Conservation (phyloP, 2,888 invertebrate species). For the Drosophila yooni region DNA sequence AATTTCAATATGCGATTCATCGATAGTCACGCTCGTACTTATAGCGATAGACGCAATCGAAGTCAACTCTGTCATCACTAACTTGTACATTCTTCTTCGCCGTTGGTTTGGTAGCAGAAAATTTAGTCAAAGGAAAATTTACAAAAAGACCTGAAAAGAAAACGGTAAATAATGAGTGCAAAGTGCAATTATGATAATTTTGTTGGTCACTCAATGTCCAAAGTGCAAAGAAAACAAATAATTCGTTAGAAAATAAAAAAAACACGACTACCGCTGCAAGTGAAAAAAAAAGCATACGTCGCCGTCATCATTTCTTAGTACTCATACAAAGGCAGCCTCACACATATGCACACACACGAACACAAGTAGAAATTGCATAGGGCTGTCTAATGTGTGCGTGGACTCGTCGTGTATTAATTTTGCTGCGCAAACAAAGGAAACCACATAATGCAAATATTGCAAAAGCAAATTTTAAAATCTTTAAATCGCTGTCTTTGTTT, state of each 20-base stretch:
- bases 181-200: slow-evolving; percentile 49
- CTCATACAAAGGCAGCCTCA: slow-evolving; percentile 61
- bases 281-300: slow-evolving; percentile 71
- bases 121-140: slow-evolving; percentile 64
- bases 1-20: neutral
- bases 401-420: slow-evolving; percentile 26
- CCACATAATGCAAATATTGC: slow-evolving; percentile 10
- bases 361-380: slow-evolving; percentile 56
- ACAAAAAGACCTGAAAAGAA: slow-evolving; percentile 43
- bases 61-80: slow-evolving; percentile 54
- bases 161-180: slow-evolving; percentile 65
- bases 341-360: slow-evolving; percentile 23
- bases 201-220: slow-evolving; percentile 16
- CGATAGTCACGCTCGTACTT: slow-evolving; percentile 38
- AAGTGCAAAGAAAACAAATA: slow-evolving; percentile 29
- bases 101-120: slow-evolving; percentile 68
- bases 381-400: slow-evolving; percentile 58
- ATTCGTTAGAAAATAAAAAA: slow-evolving; percentile 27
- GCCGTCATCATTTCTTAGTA: slow-evolving; percentile 77
- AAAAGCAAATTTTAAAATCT: slow-evolving; percentile 1
- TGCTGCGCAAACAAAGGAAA: slow-evolving; percentile 36
- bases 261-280: slow-evolving; percentile 58
- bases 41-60: slow-evolving; percentile 42
- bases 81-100: slow-evolving; percentile 61
- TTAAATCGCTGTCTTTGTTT: slow-evolving; percentile 3